Evolutionary conservation across 2,113 vertebrate genomes (phyloP).

Genomic region (Lichenostomus cassidix): DNA sequence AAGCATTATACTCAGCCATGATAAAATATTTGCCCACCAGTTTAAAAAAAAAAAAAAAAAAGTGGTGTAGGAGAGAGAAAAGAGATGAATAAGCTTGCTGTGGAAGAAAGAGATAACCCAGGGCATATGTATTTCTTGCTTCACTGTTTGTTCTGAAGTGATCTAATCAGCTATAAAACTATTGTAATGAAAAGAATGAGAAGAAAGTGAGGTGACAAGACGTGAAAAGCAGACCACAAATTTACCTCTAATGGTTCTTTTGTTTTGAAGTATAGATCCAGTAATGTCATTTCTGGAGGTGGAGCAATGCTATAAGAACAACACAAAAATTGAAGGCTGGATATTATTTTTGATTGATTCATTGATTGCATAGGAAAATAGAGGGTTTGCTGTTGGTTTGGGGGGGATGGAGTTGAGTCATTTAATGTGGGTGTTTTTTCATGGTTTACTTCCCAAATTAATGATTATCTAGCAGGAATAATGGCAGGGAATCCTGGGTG

Average conservation of each 20-base stretch:
- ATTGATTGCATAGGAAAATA: neutral
- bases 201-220: neutral
- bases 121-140: neutral
- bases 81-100: neutral
- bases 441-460: neutral
- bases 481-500: neutral
- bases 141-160: neutral
- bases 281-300: neutral
- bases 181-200: neutral
- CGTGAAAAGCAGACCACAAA: neutral
- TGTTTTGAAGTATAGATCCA: neutral
- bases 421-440: neutral
- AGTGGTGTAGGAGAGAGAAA: neutral
- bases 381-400: neutral
- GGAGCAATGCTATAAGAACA: neutral
- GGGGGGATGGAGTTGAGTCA: rapidly evolving
- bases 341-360: neutral
- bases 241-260: neutral
- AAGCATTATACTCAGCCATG: neutral
- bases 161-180: neutral
- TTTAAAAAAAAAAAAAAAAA: neutral
- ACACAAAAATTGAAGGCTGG: neutral
- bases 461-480: neutral
- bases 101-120: neutral
- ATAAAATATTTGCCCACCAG: neutral